Percentiles rank a stretch among this genome's conserved stretches.
These are phyloP conservation scores for Ips typographus DNA, from an alignment of 1,140 invertebrate species.

Conservation along the genomic window DNA sequence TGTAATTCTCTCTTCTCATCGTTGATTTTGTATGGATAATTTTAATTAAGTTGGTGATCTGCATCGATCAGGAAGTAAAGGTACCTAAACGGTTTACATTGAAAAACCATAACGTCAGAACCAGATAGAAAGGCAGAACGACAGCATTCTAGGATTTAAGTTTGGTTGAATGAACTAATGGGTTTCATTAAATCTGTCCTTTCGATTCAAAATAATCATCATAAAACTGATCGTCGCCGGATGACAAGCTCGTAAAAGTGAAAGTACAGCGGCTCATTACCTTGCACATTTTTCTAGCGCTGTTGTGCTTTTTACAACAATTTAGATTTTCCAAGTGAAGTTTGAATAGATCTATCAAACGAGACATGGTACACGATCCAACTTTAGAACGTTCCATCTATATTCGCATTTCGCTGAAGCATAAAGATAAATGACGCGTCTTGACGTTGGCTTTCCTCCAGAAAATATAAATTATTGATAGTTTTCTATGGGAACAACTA, in stretches of 20 bases:
- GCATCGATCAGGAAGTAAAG: too few species aligned
- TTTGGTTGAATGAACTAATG: too few species aligned
- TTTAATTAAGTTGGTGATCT: too few species aligned
- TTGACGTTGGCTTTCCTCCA: constrained; percentile 8
- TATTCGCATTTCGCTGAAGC: constrained; percentile 1
- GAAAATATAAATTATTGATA: constrained; percentile 7
- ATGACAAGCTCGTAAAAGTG: constrained; percentile 12
- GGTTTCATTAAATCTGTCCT: neutral
- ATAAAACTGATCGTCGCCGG: constrained; percentile 3
- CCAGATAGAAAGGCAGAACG: too few species aligned
- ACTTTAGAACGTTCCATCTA: neutral
- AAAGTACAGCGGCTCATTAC: constrained; percentile 9
- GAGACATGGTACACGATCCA: neutral
- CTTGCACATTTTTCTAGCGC: neutral
- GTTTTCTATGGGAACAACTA: neutral
- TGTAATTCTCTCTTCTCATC: too few species aligned
- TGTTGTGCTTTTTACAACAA: constrained; percentile 1
- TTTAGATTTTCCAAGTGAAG: constrained; percentile 6
- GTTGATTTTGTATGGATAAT: too few species aligned
- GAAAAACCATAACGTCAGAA: too few species aligned
- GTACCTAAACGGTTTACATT: too few species aligned
- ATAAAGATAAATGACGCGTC: constrained; percentile 8
- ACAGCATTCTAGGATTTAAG: too few species aligned
- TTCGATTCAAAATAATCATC: neutral
- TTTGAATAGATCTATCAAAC: neutral